Conservation (phyloP, 2,797 vertebrate species). For the Moxostoma hubbsi region DNA sequence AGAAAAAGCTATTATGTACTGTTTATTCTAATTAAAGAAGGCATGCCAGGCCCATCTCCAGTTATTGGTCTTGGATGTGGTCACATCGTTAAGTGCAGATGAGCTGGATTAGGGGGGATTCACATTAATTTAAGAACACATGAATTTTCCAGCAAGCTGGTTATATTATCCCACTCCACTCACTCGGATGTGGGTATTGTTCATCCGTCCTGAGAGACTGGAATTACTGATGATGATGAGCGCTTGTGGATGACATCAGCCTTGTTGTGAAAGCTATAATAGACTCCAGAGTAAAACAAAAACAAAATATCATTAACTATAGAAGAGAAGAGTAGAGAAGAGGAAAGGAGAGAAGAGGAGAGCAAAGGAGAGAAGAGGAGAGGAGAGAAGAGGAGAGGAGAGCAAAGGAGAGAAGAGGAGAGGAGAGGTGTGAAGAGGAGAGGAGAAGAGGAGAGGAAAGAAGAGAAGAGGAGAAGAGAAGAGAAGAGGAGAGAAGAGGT, state of each 20-base stretch:
- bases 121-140: slow-evolving; percentile 65
- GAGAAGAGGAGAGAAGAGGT: too few relatives aligned
- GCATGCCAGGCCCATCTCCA: slow-evolving; percentile 18
- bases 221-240: slow-evolving; percentile 25
- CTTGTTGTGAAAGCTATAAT: background rate
- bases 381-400: too few relatives aligned
- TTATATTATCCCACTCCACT: slow-evolving; percentile 39
- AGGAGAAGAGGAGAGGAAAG: too few relatives aligned
- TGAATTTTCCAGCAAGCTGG: slow-evolving; percentile 55
- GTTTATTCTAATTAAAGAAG: slow-evolving; percentile 55
- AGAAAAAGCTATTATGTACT: slow-evolving; percentile 44
- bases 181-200: slow-evolving; percentile 45
- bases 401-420: too few relatives aligned
- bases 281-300: background rate
- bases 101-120: slow-evolving; percentile 56
- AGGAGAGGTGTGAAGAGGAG: too few relatives aligned
- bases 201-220: slow-evolving; percentile 9
- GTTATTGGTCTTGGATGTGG: slow-evolving; percentile 33
- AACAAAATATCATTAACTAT: background rate
- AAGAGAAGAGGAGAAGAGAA: too few relatives aligned
- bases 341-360: too few relatives aligned
- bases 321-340: background rate
- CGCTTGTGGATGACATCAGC: background rate
- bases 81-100: slow-evolving; percentile 51
- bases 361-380: too few relatives aligned